Evolutionary conservation across 2,888 invertebrate genomes (phyloP).

Genomic region (Eulithis prunata): DNA sequence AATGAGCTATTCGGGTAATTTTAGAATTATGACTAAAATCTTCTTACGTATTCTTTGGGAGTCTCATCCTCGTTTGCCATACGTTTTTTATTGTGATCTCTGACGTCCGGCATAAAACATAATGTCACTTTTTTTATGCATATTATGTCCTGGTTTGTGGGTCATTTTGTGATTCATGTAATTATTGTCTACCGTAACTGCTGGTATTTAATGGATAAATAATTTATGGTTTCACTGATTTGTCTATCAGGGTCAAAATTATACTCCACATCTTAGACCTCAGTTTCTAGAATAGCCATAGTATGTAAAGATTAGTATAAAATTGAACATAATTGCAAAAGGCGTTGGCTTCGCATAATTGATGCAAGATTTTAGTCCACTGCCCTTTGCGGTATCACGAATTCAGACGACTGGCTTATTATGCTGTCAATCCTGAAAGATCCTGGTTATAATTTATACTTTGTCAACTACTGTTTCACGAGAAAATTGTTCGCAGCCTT

Average conservation of each 20-base stretch:
- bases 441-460: not conserved
- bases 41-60: not conserved
- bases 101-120: not conserved
- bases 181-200: not conserved
- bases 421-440: conserved; percentile 30
- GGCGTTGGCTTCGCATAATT: conserved; percentile 50
- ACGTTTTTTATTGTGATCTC: not conserved
- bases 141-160: not conserved
- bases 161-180: conserved; percentile 2
- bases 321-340: conserved; percentile 36
- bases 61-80: not conserved
- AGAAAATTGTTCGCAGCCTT: not conserved
- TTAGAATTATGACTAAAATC: conserved; percentile 3
- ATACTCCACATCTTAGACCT: not conserved
- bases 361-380: conserved; percentile 55
- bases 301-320: conserved; percentile 18
- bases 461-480: not conserved
- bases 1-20: conserved; percentile 13
- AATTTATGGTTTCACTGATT: not conserved
- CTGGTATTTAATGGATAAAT: not conserved
- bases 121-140: too few species aligned
- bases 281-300: conserved; percentile 3
- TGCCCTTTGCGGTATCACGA: conserved; percentile 66
- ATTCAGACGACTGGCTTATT: conserved; percentile 38
- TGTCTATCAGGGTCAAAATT: conserved; percentile 1